A percentile compares a stretch with the other conserved stretches of the same genome.
Evolutionary conservation across 2,888 invertebrate genomes (phyloP).

Genomic region (Ashinkailepas kermadecensis): DNA sequence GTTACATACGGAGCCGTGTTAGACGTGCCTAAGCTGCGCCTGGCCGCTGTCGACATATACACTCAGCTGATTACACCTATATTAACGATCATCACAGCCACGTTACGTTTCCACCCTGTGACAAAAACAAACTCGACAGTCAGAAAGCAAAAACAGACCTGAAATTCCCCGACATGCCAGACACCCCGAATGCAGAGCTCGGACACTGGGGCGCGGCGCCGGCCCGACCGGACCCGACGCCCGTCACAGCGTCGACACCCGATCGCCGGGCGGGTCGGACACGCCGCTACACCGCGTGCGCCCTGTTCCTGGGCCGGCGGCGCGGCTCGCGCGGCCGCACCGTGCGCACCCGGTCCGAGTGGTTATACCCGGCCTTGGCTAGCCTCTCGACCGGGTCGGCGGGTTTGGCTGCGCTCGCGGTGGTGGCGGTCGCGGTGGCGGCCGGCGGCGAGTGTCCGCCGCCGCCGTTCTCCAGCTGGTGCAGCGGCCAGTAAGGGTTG

Average conservation of each 20-base stretch:
- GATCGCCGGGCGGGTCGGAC: background rate
- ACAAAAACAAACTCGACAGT: too few relatives aligned
- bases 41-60: too few relatives aligned
- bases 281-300: background rate
- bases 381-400: too few relatives aligned
- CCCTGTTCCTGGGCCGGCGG: background rate
- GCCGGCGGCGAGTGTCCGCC: background rate
- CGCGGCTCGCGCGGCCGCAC: background rate
- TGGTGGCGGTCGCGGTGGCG: background rate
- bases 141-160: too few relatives aligned
- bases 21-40: too few relatives aligned
- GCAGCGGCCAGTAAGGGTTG: constrained; percentile 2
- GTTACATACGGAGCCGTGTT: too few relatives aligned
- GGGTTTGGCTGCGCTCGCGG: background rate
- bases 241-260: background rate
- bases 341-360: background rate
- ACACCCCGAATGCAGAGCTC: too few relatives aligned
- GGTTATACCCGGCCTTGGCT: background rate
- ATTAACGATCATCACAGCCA: constrained; percentile 8
- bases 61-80: background rate
- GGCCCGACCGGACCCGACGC: background rate
- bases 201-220: too few relatives aligned
- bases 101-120: background rate
- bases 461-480: background rate
- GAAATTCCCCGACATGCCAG: too few relatives aligned